Percentiles rank a stretch among this genome's conserved stretches.
Evolutionary conservation across 1,140 invertebrate species (phyloP).

Genomic region (Helicoverpa zea): DNA sequence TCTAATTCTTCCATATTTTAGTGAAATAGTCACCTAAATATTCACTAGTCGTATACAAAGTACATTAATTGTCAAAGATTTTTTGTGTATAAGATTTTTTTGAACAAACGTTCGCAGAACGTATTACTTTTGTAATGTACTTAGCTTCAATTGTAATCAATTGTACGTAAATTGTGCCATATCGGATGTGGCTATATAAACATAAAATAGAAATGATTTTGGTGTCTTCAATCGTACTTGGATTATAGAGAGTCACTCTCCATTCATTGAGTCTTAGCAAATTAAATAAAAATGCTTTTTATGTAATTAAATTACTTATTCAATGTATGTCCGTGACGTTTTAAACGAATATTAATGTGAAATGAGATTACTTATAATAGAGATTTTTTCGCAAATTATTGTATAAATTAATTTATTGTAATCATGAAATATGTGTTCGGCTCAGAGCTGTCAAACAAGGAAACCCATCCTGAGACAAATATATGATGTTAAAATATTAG

Average conservation of each 20-base stretch:
- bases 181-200: conserved; percentile 49
- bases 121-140: conserved; percentile 40
- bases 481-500: conserved; percentile 66
- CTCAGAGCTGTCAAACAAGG: conserved; percentile 74
- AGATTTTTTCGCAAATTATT: conserved; percentile 46
- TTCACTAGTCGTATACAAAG: conserved; percentile 73
- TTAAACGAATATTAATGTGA: conserved; percentile 45
- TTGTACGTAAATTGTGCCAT: conserved; percentile 57
- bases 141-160: conserved; percentile 46
- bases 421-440: conserved; percentile 69
- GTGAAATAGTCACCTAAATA: conserved; percentile 56
- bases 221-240: conserved; percentile 28
- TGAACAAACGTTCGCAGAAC: conserved; percentile 44
- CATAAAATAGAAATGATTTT: conserved; percentile 21
- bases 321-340: conserved; percentile 48
- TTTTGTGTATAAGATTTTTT: conserved; percentile 45
- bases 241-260: conserved; percentile 40
- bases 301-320: conserved; percentile 58
- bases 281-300: conserved; percentile 50
- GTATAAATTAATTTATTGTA: conserved; percentile 54
- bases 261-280: conserved; percentile 44
- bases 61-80: conserved; percentile 60
- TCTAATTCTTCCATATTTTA: conserved; percentile 59
- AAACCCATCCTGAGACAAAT: conserved; percentile 63
- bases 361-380: conserved; percentile 45